phyloP scores from a whole-genome alignment of 2,888 invertebrate genomes.

The Drosophila anomelani region DNA sequence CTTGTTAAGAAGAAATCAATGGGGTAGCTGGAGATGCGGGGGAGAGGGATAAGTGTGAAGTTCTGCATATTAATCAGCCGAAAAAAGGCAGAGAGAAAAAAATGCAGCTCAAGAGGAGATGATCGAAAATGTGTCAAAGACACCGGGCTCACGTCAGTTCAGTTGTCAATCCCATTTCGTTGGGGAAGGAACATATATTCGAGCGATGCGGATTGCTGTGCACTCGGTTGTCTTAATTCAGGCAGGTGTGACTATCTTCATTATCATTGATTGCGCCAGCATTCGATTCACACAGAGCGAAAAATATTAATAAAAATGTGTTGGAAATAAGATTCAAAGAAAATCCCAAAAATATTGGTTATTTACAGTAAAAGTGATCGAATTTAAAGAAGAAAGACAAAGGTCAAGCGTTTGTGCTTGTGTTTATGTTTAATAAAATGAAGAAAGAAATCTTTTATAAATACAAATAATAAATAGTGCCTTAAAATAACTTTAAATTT shows the following conservation, averaged over 20 bases:
- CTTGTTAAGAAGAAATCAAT: conserved; percentile 63
- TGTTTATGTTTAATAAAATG: fast-evolving
- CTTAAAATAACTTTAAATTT: not conserved
- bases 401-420: not conserved
- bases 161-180: conserved; percentile 24
- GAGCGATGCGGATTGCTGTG: conserved; percentile 36
- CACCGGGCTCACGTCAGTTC: conserved; percentile 9
- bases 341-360: not conserved
- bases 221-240: conserved; percentile 57
- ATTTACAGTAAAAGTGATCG: not conserved
- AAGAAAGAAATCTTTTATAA: not conserved
- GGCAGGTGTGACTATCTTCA: conserved; percentile 69
- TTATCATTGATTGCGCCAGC: not conserved
- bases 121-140: conserved; percentile 16
- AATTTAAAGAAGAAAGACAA: not conserved
- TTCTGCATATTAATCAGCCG: conserved; percentile 61
- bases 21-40: conserved; percentile 4
- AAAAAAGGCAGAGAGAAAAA: conserved; percentile 18
- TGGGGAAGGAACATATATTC: conserved; percentile 6
- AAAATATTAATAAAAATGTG: conserved; percentile 13
- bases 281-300: conserved; percentile 3
- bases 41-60: conserved; percentile 45
- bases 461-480: not conserved
- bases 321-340: too few relatives aligned
- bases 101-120: conserved; percentile 17